Percentiles rank a stretch among this genome's conserved stretches.
Conservation (phyloP, 2,113 vertebrate genomes). For the Pangasianodon gigas region DNA sequence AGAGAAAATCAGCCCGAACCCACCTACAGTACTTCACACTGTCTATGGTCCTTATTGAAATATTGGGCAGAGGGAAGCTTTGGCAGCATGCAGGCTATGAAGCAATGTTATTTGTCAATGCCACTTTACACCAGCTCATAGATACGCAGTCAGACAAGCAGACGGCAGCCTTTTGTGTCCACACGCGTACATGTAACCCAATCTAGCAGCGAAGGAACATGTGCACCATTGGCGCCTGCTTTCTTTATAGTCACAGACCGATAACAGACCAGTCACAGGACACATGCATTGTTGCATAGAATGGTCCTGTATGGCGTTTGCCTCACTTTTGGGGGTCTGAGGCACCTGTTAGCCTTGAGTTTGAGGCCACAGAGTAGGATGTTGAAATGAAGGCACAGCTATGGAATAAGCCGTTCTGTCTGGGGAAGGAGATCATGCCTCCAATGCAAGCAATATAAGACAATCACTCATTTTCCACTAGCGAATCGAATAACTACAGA, state of each 20-base stretch:
- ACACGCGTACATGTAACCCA: slow-evolving; percentile 17
- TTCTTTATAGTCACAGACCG: slow-evolving; percentile 47
- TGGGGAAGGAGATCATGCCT: neutral
- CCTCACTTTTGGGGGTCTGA: slow-evolving; percentile 2
- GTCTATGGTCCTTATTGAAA: slow-evolving; percentile 10
- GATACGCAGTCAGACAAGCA: slow-evolving; percentile 45
- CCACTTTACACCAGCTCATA: slow-evolving; percentile 18
- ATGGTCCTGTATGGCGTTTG: neutral
- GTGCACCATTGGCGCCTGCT: slow-evolving; percentile 45
- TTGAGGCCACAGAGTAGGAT: neutral
- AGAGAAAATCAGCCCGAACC: neutral
- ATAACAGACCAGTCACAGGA: slow-evolving; percentile 37
- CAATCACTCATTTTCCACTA: neutral
- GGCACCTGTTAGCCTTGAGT: slow-evolving; percentile 11
- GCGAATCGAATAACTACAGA: neutral
- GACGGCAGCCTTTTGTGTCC: slow-evolving; percentile 43
- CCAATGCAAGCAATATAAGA: neutral
- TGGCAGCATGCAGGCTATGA: slow-evolving; percentile 13
- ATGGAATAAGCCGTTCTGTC: neutral
- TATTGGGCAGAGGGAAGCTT: slow-evolving; percentile 6
- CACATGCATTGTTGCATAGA: slow-evolving; percentile 1
- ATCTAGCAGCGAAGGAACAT: slow-evolving; percentile 18
- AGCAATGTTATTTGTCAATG: slow-evolving; percentile 38
- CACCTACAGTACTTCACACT: neutral
- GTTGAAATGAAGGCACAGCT: neutral